Percentiles rank a stretch among this genome's conserved stretches.
These are phyloP conservation scores for Coccyzus lansbergi DNA, from an alignment of 2,797 vertebrate species.

Conservation along the genomic window DNA sequence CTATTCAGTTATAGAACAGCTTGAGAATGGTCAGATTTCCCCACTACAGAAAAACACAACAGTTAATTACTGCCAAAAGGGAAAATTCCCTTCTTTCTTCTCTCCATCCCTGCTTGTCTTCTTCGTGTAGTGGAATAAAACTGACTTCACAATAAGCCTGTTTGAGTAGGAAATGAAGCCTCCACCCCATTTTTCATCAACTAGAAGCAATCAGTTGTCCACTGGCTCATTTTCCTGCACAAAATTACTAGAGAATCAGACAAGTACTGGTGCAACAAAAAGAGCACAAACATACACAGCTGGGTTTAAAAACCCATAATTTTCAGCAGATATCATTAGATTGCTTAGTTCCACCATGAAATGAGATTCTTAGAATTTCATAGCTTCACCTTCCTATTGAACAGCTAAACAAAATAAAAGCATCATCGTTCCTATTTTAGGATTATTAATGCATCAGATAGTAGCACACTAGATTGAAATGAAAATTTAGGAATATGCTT, in stretches of 20 bases:
- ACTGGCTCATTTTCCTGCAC: not conserved
- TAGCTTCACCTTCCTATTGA: not conserved
- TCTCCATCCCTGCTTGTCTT: accelerated
- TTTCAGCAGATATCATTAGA: not conserved
- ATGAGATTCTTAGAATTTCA: not conserved
- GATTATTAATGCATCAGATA: not conserved
- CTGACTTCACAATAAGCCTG: not conserved
- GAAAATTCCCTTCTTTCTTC: not conserved
- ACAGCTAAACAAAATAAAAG: not conserved
- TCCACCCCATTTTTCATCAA: not conserved
- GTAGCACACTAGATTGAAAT: not conserved
- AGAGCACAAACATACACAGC: not conserved
- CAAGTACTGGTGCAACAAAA: not conserved
- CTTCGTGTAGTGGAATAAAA: not conserved
- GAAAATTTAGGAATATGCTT: not conserved
- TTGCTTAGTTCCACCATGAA: not conserved
- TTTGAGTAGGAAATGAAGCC: not conserved
- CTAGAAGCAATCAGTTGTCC: not conserved
- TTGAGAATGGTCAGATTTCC: not conserved
- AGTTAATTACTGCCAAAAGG: not conserved
- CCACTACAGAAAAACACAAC: not conserved
- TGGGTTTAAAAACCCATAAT: accelerated
- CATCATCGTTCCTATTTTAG: not conserved
- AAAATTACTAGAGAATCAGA: not conserved
- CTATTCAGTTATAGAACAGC: not conserved